Evolutionary conservation across 2,888 invertebrate species (phyloP), one percentile per base, ranked within the genome.

Genomic region (Orthosia incerta): DNA sequence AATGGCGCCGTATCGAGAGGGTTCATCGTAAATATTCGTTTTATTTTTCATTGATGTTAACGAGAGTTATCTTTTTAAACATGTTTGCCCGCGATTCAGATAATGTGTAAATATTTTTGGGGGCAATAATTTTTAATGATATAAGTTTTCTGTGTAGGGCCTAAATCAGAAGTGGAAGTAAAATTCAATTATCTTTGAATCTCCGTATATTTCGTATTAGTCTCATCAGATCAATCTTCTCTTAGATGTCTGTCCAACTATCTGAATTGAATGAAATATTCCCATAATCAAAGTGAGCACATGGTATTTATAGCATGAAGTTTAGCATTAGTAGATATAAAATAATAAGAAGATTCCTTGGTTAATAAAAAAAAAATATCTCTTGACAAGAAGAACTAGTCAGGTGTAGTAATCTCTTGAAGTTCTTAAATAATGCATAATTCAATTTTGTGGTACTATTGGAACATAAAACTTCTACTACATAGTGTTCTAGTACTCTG

Each of bases 21-120:
- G n/a, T 26, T 26, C 39, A 51, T 31, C 20, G 71, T 51, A 66
- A 81, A 76, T 53, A 66, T 59, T 62, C 51, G 60, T 63, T 76
- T 82, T 72, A 76, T 70, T 45, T 70, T 61, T 61, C 66, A 67
- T 73, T 70, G 63, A 76, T 61, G 67, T 70, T 26, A 57, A 67
- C 39, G 61, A 63, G 31, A 59, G 62, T 51, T 59, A 67, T 45
- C 48, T 62, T 71, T 65, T 66, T 56, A 56, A 50, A 53, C 64
- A 65, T 57, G 53, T 71, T 71, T 79, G 26, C 53, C 53, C 63
- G 12, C 31, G 45, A 57, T 60, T 72, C 56, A 50, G 39, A 13
- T 72, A 51, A 72, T 72, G 72, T 55, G 46, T 51, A 56, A 79
- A 62, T 72, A 76, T 76, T 76, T 76, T 56, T 15, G 72, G 31